Evolutionary conservation across 2,113 vertebrate species (phyloP).

Genomic region (Nanger granti): DNA sequence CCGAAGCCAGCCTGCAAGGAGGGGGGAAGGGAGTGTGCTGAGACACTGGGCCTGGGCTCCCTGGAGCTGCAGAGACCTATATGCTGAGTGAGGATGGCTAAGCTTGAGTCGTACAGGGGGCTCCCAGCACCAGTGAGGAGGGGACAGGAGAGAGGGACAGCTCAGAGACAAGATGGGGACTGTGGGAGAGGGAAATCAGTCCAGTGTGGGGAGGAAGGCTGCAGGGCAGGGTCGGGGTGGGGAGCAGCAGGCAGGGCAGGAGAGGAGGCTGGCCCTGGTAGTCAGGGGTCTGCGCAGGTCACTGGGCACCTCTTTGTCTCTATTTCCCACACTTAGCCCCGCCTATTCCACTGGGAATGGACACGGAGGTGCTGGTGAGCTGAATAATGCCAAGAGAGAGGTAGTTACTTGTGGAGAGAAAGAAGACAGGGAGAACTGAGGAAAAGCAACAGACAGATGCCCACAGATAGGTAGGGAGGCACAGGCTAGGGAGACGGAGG

Average conservation of each 20-base stretch:
- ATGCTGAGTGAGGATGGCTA: background rate
- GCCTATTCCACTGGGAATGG: background rate
- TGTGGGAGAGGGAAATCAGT: too few species aligned
- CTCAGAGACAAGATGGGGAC: background rate
- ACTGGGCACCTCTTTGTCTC: background rate
- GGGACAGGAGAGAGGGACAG: background rate
- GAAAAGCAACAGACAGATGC: background rate
- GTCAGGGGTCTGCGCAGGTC: background rate
- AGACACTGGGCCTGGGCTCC: background rate
- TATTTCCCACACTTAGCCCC: background rate
- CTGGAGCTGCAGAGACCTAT: background rate
- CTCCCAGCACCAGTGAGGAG: background rate
- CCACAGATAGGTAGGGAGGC: background rate
- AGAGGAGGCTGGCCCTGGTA: background rate
- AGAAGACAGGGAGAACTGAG: background rate
- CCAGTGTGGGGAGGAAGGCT: background rate
- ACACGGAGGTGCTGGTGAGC: background rate
- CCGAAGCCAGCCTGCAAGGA: constrained; percentile 89
- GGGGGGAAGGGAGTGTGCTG: too few species aligned
- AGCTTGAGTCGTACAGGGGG: background rate
- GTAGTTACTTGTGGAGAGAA: background rate
- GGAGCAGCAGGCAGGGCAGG: background rate
- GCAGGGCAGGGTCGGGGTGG: background rate
- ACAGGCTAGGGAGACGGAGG: background rate
- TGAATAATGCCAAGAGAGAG: background rate